phyloP scores from a whole-genome alignment of 2,797 vertebrate species.

The Tokudaia muenninki region DNA sequence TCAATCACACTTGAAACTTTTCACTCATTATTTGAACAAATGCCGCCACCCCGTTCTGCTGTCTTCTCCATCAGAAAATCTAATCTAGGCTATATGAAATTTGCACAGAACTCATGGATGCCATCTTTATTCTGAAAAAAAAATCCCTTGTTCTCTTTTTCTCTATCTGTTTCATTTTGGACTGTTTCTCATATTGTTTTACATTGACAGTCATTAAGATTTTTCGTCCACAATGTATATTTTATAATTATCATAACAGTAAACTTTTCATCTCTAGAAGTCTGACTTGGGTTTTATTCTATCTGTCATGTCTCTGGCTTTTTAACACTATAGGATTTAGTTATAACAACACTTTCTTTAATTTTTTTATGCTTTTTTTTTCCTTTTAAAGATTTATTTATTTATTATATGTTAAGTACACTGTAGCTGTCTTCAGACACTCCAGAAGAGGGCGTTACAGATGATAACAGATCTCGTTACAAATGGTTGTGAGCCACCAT shows the following conservation, averaged over 20 bases:
- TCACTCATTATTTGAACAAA: neutral
- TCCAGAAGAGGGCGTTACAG: too few species aligned
- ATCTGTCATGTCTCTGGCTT: neutral
- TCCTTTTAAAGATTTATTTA: too few species aligned
- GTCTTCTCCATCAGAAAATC: neutral
- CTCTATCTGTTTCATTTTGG: neutral
- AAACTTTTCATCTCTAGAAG: neutral
- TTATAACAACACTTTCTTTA: neutral
- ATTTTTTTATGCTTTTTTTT: too few species aligned
- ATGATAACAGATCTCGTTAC: too few species aligned
- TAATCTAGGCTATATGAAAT: neutral
- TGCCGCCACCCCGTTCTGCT: neutral
- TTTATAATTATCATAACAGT: neutral
- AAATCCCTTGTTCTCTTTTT: neutral
- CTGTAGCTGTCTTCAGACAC: too few species aligned
- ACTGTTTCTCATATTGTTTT: neutral
- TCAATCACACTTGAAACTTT: slow-evolving; percentile 33
- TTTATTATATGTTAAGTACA: too few species aligned
- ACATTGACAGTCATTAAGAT: slow-evolving; percentile 7
- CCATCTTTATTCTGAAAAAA: neutral
- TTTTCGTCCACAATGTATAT: slow-evolving; percentile 13
- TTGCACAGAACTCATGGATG: neutral
- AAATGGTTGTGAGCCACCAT: too few species aligned
- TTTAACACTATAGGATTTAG: neutral
- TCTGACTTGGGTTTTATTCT: neutral